These are phyloP conservation scores for Gymnorhina tibicen DNA, from an alignment of 2,113 vertebrate species.

Conservation along the genomic window DNA sequence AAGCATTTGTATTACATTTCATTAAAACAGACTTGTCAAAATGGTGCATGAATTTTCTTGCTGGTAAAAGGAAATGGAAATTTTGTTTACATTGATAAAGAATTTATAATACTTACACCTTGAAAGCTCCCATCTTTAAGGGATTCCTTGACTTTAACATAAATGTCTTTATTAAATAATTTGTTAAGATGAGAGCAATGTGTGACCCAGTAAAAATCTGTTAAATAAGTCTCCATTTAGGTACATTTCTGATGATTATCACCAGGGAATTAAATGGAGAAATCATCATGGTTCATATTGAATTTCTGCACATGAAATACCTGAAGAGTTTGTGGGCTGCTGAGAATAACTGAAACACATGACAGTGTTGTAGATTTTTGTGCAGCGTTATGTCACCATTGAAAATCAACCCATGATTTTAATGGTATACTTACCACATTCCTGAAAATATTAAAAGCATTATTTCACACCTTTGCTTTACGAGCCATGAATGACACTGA, in stretches of 20 bases:
- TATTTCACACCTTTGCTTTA: neutral
- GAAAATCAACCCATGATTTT: neutral
- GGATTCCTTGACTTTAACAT: neutral
- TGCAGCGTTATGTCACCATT: neutral
- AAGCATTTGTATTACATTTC: neutral
- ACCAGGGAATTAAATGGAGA: neutral
- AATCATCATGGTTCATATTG: neutral
- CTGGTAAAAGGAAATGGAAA: neutral
- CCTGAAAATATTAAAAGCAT: neutral
- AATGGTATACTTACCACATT: neutral
- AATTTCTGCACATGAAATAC: neutral
- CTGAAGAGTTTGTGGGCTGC: neutral
- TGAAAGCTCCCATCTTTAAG: neutral
- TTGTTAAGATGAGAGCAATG: neutral
- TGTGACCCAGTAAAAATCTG: neutral
- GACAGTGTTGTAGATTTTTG: neutral
- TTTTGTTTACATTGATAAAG: neutral
- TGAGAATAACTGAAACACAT: slow-evolving; percentile 2
- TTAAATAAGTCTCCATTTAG: neutral
- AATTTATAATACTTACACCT: neutral
- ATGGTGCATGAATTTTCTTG: neutral
- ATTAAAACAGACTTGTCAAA: neutral
- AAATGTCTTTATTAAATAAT: neutral
- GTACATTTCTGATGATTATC: neutral
- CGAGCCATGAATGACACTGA: neutral